A percentile compares a stretch with the other conserved stretches of the same genome.
Evolutionary conservation across 2,888 invertebrate genomes (phyloP).

Genomic region (Eristalis tenax): DNA sequence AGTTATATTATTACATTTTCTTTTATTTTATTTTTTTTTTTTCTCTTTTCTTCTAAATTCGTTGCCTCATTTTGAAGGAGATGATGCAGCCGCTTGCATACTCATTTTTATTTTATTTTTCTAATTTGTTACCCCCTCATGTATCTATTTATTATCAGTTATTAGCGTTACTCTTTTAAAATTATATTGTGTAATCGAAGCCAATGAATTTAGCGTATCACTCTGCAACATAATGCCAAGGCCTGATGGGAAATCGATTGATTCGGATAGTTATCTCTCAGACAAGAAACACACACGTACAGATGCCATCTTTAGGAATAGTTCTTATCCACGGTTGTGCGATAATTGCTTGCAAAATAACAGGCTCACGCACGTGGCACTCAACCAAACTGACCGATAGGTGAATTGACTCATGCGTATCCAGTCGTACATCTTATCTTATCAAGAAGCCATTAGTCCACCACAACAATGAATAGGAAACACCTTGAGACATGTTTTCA

Average conservation of each 20-base stretch:
- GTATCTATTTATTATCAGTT: slow-evolving; percentile 26
- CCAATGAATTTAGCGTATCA: too few relatives aligned
- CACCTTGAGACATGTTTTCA: neutral
- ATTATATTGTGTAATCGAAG: slow-evolving; percentile 15
- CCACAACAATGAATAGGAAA: neutral
- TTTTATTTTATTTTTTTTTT: neutral
- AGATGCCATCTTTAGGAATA: neutral
- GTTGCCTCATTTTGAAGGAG: neutral
- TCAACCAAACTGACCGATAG: slow-evolving; percentile 26
- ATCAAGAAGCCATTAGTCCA: neutral
- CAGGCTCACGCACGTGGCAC: slow-evolving; percentile 8
- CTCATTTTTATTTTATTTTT: slow-evolving; percentile 17
- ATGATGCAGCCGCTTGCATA: slow-evolving; percentile 29
- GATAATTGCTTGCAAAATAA: slow-evolving; percentile 6
- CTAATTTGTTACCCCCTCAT: neutral
- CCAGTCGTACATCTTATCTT: slow-evolving; percentile 20
- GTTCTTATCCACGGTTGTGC: neutral
- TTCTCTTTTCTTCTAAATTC: neutral
- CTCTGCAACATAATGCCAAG: neutral
- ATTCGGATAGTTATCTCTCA: neutral
- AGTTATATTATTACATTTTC: neutral
- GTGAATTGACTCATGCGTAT: neutral
- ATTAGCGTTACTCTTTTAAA: neutral
- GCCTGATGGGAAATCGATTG: neutral
- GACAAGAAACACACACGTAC: neutral